Conservation (phyloP, 2,888 invertebrate species). For the Dryobotodes eremita region DNA sequence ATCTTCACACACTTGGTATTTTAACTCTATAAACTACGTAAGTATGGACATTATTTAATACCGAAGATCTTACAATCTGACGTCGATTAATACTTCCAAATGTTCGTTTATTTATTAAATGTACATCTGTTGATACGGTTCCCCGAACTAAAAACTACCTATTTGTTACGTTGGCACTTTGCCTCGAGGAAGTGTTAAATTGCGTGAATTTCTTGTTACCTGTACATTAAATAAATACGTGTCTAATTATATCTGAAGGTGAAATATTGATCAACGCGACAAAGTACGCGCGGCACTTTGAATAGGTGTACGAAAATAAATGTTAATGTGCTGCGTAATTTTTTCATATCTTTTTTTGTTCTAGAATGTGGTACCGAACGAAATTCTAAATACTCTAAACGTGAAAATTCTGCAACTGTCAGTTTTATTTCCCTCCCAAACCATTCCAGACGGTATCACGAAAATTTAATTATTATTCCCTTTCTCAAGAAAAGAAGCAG, state of each 20-base stretch:
- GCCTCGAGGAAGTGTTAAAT: slow-evolving; percentile 61
- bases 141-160: slow-evolving; percentile 14
- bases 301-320: slow-evolving; percentile 35
- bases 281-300: slow-evolving; percentile 15
- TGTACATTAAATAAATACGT: slow-evolving; percentile 53
- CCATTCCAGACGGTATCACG: background rate
- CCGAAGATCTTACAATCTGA: slow-evolving; percentile 2
- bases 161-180: slow-evolving; percentile 56
- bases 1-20: background rate
- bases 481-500: background rate
- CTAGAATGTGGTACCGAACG: background rate
- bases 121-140: slow-evolving; percentile 10
- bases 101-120: background rate
- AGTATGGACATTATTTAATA: background rate
- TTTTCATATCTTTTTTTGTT: background rate
- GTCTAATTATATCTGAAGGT: slow-evolving; percentile 55
- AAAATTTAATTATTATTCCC: slow-evolving; percentile 7
- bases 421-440: background rate
- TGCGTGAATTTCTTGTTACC: slow-evolving; percentile 58
- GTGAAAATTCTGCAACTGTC: background rate
- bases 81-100: slow-evolving; percentile 1
- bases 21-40: too few relatives aligned
- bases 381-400: background rate
- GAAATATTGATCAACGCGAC: slow-evolving; percentile 35
- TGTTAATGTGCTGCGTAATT: background rate